These are phyloP conservation scores for Aptenodytes patagonicus DNA, from an alignment of 2,113 vertebrate species.

Conservation along the genomic window DNA sequence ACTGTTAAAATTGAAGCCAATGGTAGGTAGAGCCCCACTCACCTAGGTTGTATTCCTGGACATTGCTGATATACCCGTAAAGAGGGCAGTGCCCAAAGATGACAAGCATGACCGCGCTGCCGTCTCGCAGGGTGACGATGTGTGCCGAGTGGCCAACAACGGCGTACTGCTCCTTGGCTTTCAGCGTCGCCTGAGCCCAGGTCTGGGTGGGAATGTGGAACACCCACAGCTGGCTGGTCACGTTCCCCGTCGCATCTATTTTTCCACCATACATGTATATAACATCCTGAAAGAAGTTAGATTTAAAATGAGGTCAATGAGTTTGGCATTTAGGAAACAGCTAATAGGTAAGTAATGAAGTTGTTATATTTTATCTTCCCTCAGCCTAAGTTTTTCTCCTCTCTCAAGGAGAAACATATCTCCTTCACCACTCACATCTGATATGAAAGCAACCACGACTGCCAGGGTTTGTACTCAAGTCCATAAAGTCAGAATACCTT, in stretches of 20 bases:
- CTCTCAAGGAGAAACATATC: background rate
- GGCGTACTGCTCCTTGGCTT: conserved; percentile 89
- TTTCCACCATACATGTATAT: conserved; percentile 99
- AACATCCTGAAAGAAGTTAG: conserved; percentile 75
- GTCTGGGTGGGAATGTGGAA: conserved; percentile 87
- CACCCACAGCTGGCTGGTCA: conserved; percentile 92
- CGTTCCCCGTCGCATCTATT: conserved; percentile 91
- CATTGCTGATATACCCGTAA: conserved; percentile 92
- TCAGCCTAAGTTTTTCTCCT: background rate
- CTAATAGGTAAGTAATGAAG: background rate
- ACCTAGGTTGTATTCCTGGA: conserved; percentile 94
- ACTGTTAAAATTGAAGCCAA: rapidly evolving
- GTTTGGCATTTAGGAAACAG: background rate
- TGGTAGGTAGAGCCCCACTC: conserved; percentile 1
- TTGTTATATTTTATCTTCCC: background rate
- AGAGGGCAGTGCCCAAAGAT: conserved; percentile 96
- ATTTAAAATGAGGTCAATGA: background rate
- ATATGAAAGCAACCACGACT: background rate
- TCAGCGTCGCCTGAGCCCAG: conserved; percentile 76
- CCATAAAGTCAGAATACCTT: background rate
- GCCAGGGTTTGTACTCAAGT: background rate
- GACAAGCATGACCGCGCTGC: conserved; percentile 85
- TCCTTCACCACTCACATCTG: background rate
- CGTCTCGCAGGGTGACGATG: conserved; percentile 73
- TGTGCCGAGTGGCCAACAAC: conserved; percentile 96